Conservation (phyloP, 2,113 vertebrate species). For the Cricetomys ansorgei region DNA sequence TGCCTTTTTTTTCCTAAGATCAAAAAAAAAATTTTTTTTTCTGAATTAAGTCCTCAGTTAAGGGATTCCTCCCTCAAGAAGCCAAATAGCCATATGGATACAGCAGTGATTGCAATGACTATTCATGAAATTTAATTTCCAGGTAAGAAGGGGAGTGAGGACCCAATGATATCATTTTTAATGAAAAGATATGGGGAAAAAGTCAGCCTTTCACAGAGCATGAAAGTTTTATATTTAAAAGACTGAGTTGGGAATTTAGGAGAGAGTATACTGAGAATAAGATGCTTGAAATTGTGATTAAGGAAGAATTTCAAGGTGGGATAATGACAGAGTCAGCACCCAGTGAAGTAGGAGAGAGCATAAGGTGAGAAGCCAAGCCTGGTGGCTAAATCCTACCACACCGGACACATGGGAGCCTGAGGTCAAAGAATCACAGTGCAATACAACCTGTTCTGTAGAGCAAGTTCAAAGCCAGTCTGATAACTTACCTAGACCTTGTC, state of each 20-base stretch:
- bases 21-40: background rate
- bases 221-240: background rate
- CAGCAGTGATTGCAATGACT: background rate
- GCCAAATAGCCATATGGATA: background rate
- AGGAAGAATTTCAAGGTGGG: background rate
- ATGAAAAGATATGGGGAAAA: background rate
- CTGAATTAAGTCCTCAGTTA: background rate
- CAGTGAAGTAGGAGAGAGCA: background rate
- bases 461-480: background rate
- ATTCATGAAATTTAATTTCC: no score
- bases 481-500: background rate
- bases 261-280: background rate
- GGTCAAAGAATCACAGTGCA: background rate
- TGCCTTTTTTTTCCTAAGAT: no score
- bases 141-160: background rate
- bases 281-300: background rate
- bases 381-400: background rate
- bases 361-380: background rate
- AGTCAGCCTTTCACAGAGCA: background rate
- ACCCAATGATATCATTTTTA: background rate
- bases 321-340: background rate
- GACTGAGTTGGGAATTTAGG: background rate
- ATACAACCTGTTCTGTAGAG: no score
- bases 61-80: background rate
- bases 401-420: background rate